Base-by-base conservation (phyloP, 2,113 vertebrate species). In the Arvicanthis niloticus region DNA sequence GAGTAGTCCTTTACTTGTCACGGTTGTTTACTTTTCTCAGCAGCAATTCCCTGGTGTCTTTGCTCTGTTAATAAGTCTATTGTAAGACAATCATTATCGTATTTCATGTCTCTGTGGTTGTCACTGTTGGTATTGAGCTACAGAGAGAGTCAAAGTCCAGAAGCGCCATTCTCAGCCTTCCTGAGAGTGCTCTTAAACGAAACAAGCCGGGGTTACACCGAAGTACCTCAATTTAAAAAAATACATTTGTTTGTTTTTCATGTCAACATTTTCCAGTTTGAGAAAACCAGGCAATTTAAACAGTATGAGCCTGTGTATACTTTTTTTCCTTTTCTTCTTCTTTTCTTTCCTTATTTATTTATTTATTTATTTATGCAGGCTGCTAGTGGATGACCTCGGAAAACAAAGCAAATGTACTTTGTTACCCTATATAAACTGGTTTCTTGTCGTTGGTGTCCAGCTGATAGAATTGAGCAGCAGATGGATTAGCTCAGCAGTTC, bases 51-150 rank as follows among this genome's bases (percentile, higher is more conserved):
- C 42, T 91, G 75, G 5, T 84, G 58, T 73, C 81, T 95, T 93
- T 85, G 42, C 53, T 90, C 24, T 24, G 81, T 92, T 89, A 73
- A 45, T 78, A 75, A 95, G 37, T 94, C 40, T 90, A 73, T 81
- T 89, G 31, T 80, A 22, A 84, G 85, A 45, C 9, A 0, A 22
- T 93, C 56, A 45, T 82, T 81, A 26, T 53, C 65, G 40, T 80
- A 65, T n/a, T 94, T 97, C 58, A 48, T 96, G 96, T 95, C 76
- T 96, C 53, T 85, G 86, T 92, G 72, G 73, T 96, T 88, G 40
- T 60, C 56, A n/a, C 45, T 89, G 7, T 81, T 82, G 22, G 34
- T 58, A 31, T 7, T 51, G 42, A 62, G 68, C 87, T 62, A 67
- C 15, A n/a, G n/a, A 70, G 15, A 87, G 60, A 81, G 48, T 87